Evolutionary conservation across 2,888 invertebrate species (phyloP).

Genomic region (Drosophila sordidapex): DNA sequence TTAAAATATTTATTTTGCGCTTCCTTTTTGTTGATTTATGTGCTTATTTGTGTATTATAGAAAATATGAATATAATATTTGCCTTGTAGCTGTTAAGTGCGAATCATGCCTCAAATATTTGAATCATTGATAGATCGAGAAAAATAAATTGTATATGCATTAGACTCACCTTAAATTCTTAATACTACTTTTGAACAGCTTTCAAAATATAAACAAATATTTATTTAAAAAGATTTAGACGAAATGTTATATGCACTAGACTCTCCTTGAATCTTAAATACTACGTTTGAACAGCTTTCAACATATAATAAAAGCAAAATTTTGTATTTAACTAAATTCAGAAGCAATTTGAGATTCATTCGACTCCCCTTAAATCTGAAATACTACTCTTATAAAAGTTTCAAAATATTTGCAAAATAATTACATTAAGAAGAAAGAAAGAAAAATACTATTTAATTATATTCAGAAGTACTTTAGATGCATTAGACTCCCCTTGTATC

Average conservation of each 20-base stretch:
- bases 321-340: not conserved
- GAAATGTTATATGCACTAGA: not conserved
- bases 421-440: not conserved
- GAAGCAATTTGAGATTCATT: not conserved
- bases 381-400: not conserved
- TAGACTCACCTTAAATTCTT: not conserved
- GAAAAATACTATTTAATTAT: not conserved
- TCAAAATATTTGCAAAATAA: not conserved
- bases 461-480: not conserved
- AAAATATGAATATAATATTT: not conserved
- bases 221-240: not conserved
- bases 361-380: not conserved
- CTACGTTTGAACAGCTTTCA: not conserved
- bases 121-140: not conserved
- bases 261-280: not conserved
- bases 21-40: constrained; percentile 8
- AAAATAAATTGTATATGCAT: not conserved
- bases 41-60: constrained; percentile 1
- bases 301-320: not conserved
- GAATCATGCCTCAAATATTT: not conserved
- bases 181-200: not conserved
- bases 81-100: not conserved
- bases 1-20: constrained; percentile 67
- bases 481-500: not conserved
- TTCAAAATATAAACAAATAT: not conserved